phyloP scores from a whole-genome alignment of 2,888 invertebrate genomes.

The Nowickia ferox region DNA sequence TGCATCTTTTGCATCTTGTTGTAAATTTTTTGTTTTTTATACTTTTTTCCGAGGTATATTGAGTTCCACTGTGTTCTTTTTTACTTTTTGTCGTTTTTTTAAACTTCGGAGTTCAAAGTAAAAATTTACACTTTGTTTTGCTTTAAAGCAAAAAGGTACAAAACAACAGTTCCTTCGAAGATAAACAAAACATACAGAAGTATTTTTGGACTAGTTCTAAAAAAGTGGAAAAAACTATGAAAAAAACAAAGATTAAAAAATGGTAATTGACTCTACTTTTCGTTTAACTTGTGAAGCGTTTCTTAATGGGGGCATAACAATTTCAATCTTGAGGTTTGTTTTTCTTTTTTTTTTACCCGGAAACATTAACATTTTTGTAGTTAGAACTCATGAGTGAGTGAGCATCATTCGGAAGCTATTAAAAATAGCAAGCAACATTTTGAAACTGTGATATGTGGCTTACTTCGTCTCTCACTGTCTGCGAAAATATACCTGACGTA shows the following conservation, averaged over 20 bases:
- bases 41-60: slow-evolving; percentile 25
- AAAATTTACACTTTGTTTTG: slow-evolving; percentile 24
- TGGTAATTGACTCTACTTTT: background rate
- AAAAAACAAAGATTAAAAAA: background rate
- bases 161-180: background rate
- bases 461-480: too few relatives aligned
- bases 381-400: too few relatives aligned
- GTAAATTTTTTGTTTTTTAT: slow-evolving; percentile 38
- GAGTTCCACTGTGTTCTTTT: slow-evolving; percentile 29
- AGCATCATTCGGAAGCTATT: too few relatives aligned
- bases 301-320: too few relatives aligned
- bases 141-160: background rate
- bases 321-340: too few relatives aligned
- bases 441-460: too few relatives aligned
- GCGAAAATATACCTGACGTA: too few relatives aligned
- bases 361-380: too few relatives aligned
- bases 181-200: background rate
- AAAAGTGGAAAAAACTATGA: background rate
- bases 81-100: background rate
- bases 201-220: slow-evolving; percentile 58
- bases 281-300: background rate
- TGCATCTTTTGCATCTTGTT: slow-evolving; percentile 35
- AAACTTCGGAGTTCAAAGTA: slow-evolving; percentile 57
- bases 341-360: too few relatives aligned
- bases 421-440: too few relatives aligned